Percentiles rank a stretch among this genome's conserved stretches.
Conservation (phyloP, 2,113 vertebrate species). For the Spizaetus ornatus region DNA sequence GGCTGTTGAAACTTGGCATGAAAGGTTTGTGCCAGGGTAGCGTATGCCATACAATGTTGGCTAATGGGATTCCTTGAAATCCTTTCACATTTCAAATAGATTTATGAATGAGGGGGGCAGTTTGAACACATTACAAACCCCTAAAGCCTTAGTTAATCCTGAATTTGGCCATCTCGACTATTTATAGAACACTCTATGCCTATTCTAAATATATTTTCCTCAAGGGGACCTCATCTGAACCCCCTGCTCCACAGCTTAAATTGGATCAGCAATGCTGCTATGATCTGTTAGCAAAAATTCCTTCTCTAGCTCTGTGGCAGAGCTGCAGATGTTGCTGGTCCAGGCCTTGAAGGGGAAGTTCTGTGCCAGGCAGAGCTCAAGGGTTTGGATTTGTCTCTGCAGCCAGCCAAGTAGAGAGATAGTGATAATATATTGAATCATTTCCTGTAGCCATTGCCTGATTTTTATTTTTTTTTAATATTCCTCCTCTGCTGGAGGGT, state of each 20-base stretch:
- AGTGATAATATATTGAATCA: neutral
- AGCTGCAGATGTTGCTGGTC: neutral
- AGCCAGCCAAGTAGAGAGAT: neutral
- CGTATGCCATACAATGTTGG: neutral
- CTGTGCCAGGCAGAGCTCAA: neutral
- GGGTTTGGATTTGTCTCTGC: neutral
- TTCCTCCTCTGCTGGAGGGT: neutral
- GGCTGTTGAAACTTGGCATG: neutral
- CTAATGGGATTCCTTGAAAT: neutral
- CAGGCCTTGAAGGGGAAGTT: neutral
- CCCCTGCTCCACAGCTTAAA: neutral
- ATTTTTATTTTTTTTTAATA: neutral
- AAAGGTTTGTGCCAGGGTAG: neutral
- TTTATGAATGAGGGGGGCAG: neutral
- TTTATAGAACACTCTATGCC: slow-evolving; percentile 2
- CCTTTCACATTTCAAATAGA: neutral
- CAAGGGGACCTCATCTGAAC: neutral
- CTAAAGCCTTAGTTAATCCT: neutral
- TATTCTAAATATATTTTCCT: slow-evolving; percentile 23
- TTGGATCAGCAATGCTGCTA: neutral
- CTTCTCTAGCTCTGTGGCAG: neutral
- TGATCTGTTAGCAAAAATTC: neutral
- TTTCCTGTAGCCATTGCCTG: neutral
- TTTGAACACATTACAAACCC: neutral
- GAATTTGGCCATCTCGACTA: slow-evolving; percentile 6